A percentile compares a stretch with the other conserved stretches of the same genome.
Conservation (phyloP, 2,888 invertebrate genomes). For the Polydrusus cervinus region DNA sequence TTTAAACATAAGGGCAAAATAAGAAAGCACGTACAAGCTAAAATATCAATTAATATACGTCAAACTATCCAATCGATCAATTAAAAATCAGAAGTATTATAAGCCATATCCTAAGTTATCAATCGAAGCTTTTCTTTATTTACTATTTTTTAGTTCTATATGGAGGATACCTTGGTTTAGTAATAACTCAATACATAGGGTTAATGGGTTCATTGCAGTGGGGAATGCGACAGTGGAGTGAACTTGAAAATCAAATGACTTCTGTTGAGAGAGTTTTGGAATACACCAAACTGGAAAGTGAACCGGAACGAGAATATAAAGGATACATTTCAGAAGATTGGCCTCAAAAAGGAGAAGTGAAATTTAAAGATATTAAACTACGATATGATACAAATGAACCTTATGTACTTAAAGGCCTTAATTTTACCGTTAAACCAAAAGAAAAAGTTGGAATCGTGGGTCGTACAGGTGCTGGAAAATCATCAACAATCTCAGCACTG, state of each 20-base stretch:
- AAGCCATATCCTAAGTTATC: no score
- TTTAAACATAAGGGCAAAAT: no score
- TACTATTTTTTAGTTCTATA: constrained; percentile 70
- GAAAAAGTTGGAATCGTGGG: constrained; percentile 88
- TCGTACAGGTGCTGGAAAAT: constrained; percentile 90
- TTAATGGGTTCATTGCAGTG: constrained; percentile 81
- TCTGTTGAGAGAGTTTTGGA: constrained; percentile 65
- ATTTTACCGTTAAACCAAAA: constrained; percentile 79
- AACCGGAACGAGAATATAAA: constrained; percentile 61
- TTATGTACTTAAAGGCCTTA: constrained; percentile 83
- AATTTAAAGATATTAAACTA: constrained; percentile 81
- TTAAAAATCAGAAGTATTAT: no score
- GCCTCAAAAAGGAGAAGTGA: constrained; percentile 82
- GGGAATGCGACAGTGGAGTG: constrained; percentile 89
- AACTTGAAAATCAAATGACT: constrained; percentile 77
- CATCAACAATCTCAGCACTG: constrained; percentile 84
- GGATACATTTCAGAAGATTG: constrained; percentile 77
- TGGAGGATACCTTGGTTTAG: constrained; percentile 85
- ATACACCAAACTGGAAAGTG: constrained; percentile 63
- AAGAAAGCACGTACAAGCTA: no score
- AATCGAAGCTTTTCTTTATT: no score
- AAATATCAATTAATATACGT: constrained; percentile 29
- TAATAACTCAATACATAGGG: constrained; percentile 83
- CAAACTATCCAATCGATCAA: not conserved
- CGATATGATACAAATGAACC: constrained; percentile 83